Evolutionary conservation across 2,888 invertebrate species (phyloP).

Genomic region (Nemotelus nigrinus): DNA sequence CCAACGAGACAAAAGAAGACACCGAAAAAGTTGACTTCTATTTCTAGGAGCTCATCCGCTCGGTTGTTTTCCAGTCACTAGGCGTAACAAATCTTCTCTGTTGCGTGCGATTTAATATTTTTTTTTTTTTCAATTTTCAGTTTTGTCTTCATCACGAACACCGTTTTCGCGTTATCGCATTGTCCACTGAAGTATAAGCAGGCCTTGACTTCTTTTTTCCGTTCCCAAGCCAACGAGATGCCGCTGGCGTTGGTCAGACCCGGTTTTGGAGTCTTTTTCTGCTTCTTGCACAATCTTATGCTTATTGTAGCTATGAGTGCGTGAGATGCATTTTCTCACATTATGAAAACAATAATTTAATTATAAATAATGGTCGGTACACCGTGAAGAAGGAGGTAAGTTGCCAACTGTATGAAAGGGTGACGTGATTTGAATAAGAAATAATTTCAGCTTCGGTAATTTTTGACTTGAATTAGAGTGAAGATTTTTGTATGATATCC

Average conservation of each 20-base stretch:
- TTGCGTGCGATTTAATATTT: too few relatives aligned
- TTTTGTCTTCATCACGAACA: constrained; percentile 17
- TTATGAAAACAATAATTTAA: constrained; percentile 24
- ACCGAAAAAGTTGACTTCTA: too few relatives aligned
- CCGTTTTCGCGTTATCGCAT: neutral
- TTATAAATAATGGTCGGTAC: neutral
- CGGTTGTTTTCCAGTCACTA: too few relatives aligned
- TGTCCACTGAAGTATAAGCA: constrained; percentile 9
- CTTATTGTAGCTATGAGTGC: neutral
- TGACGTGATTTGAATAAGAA: neutral
- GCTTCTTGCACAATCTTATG: constrained; percentile 8
- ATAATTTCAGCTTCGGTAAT: neutral
- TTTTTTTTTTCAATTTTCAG: neutral
- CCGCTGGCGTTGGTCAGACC: neutral
- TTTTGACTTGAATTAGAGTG: neutral
- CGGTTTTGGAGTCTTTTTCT: constrained; percentile 4
- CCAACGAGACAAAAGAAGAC: too few relatives aligned
- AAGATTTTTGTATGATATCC: too few relatives aligned
- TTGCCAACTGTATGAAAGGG: neutral
- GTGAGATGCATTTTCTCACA: constrained; percentile 43
- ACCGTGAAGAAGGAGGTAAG: too few relatives aligned
- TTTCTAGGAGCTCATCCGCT: too few relatives aligned
- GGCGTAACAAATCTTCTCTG: too few relatives aligned
- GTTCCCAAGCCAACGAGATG: constrained; percentile 14
- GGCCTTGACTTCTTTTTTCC: constrained; percentile 37